These are phyloP conservation scores for Athalia circularis DNA, from an alignment of 2,888 invertebrate genomes.

Conservation along the genomic window DNA sequence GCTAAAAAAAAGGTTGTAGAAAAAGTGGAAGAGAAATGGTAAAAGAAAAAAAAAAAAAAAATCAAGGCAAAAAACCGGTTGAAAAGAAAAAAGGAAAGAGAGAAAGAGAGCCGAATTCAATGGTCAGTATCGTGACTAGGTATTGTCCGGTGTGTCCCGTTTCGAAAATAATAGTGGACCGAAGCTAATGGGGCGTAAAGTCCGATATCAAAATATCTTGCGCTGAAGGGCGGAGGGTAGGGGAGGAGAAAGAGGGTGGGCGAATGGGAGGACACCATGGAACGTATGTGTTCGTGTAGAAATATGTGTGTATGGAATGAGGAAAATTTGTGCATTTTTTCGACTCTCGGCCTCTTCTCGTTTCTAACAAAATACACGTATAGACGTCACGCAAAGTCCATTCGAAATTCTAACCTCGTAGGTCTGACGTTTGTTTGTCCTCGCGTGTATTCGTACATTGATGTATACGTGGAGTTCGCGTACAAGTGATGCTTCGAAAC, in stretches of 20 bases:
- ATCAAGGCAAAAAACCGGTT: slow-evolving; percentile 47
- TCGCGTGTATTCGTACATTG: too few relatives aligned
- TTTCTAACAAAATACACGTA: too few relatives aligned
- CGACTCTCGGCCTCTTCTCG: too few relatives aligned
- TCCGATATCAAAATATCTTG: slow-evolving; percentile 68
- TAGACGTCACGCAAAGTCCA: too few relatives aligned
- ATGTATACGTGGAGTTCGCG: too few relatives aligned
- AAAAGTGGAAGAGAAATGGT: slow-evolving; percentile 4
- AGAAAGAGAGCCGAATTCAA: slow-evolving; percentile 47
- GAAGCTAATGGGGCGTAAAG: slow-evolving; percentile 71
- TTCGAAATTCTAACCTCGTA: too few relatives aligned
- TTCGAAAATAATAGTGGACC: slow-evolving; percentile 68
- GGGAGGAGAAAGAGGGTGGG: neutral
- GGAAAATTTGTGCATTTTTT: too few relatives aligned
- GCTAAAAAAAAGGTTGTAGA: too few relatives aligned
- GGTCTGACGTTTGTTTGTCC: too few relatives aligned
- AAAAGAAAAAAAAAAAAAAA: slow-evolving; percentile 47
- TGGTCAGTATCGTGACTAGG: slow-evolving; percentile 68
- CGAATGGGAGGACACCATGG: neutral
- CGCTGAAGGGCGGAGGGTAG: neutral
- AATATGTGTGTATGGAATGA: too few relatives aligned
- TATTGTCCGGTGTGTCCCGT: slow-evolving; percentile 65
- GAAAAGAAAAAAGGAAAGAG: slow-evolving; percentile 49
- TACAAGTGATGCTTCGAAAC: too few relatives aligned
- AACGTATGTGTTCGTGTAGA: too few relatives aligned